Evolutionary conservation across 2,888 invertebrate genomes (phyloP), one percentile per base, ranked within the genome.

Genomic region (Parnassius smintheus): DNA sequence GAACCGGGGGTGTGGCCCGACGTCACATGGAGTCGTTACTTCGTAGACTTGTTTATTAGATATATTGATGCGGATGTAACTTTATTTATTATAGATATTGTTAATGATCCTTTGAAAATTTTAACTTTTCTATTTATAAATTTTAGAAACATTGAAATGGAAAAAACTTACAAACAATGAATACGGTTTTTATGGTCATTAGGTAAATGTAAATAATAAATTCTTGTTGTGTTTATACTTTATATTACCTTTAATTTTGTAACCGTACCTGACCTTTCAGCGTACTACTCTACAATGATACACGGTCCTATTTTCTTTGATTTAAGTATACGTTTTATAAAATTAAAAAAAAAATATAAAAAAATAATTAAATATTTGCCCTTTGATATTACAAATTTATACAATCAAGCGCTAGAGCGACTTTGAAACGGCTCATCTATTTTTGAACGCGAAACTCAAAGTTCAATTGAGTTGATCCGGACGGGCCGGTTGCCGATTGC

Each of bases 1-100:
- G n/a, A 2, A n/a, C 50, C 56, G 72, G 71, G 57, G 74, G 74
- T 71, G 74, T 74, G 74, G 72, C 66, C 22, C 68, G 66, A 71
- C 73, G 74, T 74, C 74, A 74, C 46, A 25, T 25, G 52, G 7
- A 11, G 60, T 60, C 45, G 62, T 13, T 11, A 9, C 66, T 59
- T 59, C 56, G 63, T 62, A 62, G 46, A 49, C 58, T 53, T 59
- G 55, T 55, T 51, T 48, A 44, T 52, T 10, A 54, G 35, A 52
- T 35, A 61, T 55, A 22, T 61, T 55, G 22, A 55, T 50, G 42
- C 35, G 35, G 35, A 35, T 35, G 35, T 35, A 35, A 35, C 35
- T 7, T 35, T 7, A 1, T 35, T 35, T 35, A 35, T 7, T 7
- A 7, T 35, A 35, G 35, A 35, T 35, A 35, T 35, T 7, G 7